A percentile compares a stretch with the other conserved stretches of the same genome.
Conservation (phyloP, 2,888 invertebrate species). For the Xestoiulus laeticollis region DNA sequence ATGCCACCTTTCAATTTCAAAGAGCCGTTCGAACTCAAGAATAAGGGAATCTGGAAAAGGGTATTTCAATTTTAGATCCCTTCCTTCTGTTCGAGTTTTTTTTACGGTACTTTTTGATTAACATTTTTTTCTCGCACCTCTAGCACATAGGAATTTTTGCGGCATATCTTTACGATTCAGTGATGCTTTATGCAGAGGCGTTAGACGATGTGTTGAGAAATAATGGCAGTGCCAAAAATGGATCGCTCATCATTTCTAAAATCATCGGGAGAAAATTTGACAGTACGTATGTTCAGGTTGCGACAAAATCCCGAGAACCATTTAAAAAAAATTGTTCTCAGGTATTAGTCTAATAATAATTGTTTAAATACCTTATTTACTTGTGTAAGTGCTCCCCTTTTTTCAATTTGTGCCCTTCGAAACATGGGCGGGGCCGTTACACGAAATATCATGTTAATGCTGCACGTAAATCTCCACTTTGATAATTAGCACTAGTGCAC, state of each 20-base stretch:
- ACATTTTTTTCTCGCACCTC: neutral
- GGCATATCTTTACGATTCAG: constrained; percentile 86
- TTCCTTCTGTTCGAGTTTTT: neutral
- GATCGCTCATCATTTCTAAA: constrained; percentile 70
- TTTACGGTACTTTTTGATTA: neutral
- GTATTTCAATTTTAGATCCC: neutral
- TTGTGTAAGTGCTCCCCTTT: too few species aligned
- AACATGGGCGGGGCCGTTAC: too few species aligned
- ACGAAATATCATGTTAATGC: too few species aligned
- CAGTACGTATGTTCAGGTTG: neutral
- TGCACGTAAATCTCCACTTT: too few species aligned
- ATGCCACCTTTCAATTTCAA: constrained; percentile 83
- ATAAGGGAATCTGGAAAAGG: neutral
- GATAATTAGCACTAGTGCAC: too few species aligned
- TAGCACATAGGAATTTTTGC: constrained; percentile 81
- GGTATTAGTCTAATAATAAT: too few species aligned
- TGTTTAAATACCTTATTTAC: too few species aligned
- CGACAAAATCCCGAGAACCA: neutral
- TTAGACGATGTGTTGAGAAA: constrained; percentile 76
- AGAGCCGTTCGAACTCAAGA: constrained; percentile 67
- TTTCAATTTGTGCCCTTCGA: too few species aligned
- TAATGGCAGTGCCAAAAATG: constrained; percentile 77
- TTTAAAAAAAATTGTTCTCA: too few species aligned
- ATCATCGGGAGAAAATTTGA: constrained; percentile 25
- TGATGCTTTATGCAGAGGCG: constrained; percentile 85